A percentile compares a stretch with the other conserved stretches of the same genome.
Evolutionary conservation across 2,113 vertebrate species (phyloP).

Genomic region (Siphamia tubifer): DNA sequence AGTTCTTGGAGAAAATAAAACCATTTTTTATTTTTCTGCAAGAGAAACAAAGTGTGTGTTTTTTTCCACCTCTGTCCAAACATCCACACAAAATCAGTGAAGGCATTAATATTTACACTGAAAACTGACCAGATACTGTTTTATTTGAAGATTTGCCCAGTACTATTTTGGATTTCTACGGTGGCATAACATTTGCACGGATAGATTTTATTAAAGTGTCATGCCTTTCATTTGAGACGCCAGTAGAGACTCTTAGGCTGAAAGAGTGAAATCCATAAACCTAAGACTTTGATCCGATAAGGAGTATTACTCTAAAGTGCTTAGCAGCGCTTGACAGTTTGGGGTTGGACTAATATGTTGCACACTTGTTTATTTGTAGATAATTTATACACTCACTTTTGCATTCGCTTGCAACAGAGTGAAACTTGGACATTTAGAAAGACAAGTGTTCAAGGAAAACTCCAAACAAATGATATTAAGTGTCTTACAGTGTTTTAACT

Average conservation of each 20-base stretch:
- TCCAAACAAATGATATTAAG: too few species aligned
- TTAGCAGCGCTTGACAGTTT: conserved; percentile 40
- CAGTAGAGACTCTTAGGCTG: conserved; percentile 16
- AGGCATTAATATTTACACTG: neutral
- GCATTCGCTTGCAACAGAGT: neutral
- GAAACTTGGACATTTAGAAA: too few species aligned
- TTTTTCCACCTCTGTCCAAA: too few species aligned
- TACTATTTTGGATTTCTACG: neutral
- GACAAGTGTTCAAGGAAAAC: too few species aligned
- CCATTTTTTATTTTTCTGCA: too few species aligned
- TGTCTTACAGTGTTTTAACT: too few species aligned
- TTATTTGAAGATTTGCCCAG: neutral
- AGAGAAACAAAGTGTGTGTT: too few species aligned
- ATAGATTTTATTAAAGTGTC: conserved; percentile 9
- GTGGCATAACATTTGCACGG: too few species aligned
- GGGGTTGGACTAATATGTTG: conserved; percentile 29
- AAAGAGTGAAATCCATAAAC: conserved; percentile 39
- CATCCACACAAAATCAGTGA: neutral
- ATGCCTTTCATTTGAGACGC: neutral
- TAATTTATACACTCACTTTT: neutral
- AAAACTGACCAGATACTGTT: neutral
- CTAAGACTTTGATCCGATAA: conserved; percentile 29
- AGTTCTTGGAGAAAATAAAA: too few species aligned
- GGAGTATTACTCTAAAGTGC: conserved; percentile 20
- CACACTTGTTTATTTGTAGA: conserved; percentile 30